Evolutionary conservation across 2,797 vertebrate genomes (phyloP).

Genomic region (Arctocebus calabarensis): DNA sequence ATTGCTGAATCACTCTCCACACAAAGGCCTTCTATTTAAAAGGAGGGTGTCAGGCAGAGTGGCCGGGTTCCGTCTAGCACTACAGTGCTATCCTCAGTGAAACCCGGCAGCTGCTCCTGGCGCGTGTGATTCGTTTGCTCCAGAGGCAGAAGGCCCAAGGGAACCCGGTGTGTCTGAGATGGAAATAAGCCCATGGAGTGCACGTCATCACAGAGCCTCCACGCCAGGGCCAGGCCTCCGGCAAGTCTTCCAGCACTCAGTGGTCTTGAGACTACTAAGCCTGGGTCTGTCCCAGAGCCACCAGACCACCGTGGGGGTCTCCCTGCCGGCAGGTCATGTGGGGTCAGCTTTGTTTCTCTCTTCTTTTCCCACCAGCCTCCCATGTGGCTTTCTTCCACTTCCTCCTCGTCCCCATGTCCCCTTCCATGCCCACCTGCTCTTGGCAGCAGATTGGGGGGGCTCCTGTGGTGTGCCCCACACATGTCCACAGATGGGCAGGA

Average conservation of each 20-base stretch:
- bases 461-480: too few species aligned
- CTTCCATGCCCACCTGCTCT: background rate
- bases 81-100: background rate
- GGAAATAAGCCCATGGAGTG: background rate
- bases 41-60: background rate
- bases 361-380: background rate
- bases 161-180: background rate
- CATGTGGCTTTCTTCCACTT: background rate
- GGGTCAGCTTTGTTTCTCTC: too few species aligned
- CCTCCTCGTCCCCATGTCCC: accelerated
- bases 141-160: background rate
- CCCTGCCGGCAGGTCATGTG: background rate
- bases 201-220: accelerated
- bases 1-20: background rate
- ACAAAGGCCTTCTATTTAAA: background rate
- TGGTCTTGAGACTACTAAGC: background rate
- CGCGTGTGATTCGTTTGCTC: too few species aligned
- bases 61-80: background rate
- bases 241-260: background rate
- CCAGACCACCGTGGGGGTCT: background rate
- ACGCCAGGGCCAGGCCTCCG: background rate
- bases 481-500: accelerated
- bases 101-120: background rate
- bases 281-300: background rate
- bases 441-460: background rate